These are phyloP conservation scores for Apostichopus japonicus DNA, from an alignment of 35 echinoderm and acorn worm species.

Conservation along the genomic window DNA sequence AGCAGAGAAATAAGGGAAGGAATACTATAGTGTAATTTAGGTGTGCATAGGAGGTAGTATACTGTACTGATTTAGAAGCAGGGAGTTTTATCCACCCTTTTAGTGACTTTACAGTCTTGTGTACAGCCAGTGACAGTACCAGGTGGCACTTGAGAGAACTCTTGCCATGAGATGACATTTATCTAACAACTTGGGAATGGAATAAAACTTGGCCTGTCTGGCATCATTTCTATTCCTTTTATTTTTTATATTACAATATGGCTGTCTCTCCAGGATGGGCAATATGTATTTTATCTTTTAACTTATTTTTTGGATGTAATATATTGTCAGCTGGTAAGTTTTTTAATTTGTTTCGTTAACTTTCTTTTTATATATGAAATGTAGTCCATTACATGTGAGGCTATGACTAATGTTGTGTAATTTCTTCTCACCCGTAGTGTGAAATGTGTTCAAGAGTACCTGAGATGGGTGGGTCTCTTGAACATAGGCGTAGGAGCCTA, in stretches of 20 bases:
- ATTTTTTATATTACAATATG: not conserved
- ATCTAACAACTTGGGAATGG: not conserved
- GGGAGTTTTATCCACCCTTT: not conserved
- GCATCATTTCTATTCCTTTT: too few relatives aligned
- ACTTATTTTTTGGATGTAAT: not conserved
- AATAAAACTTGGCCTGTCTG: not conserved
- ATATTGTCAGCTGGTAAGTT: not conserved
- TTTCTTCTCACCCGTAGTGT: not conserved
- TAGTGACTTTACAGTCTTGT: not conserved
- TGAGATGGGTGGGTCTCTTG: not conserved
- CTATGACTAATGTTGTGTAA: not conserved
- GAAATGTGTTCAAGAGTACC: not conserved
- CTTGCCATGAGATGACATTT: not conserved
- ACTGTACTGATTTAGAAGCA: not conserved
- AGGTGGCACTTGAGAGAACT: not conserved
- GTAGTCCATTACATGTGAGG: not conserved
- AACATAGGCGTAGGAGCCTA: too few relatives aligned
- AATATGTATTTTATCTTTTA: not conserved
- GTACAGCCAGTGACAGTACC: not conserved
- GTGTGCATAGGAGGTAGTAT: not conserved
- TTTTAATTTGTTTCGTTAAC: not conserved
- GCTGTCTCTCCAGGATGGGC: not conserved
- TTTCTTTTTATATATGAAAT: not conserved
- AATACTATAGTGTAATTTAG: not conserved
- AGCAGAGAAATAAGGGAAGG: not conserved